A percentile compares a stretch with the other conserved stretches of the same genome.
Conservation (phyloP, 2,888 invertebrate species). For the Diloba caeruleocephala region DNA sequence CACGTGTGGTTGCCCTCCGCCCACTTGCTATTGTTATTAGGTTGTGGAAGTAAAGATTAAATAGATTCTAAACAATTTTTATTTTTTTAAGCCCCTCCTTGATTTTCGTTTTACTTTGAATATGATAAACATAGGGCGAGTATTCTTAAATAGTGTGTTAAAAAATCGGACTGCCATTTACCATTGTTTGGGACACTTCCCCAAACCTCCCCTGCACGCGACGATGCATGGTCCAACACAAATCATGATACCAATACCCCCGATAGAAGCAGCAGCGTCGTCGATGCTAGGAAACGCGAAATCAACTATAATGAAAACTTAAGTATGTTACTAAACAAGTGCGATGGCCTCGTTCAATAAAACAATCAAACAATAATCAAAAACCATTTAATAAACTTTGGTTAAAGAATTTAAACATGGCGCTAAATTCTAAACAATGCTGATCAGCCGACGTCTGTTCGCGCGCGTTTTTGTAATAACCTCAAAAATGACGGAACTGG, state of each 20-base stretch:
- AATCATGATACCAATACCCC: too few relatives aligned
- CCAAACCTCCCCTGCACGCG: too few relatives aligned
- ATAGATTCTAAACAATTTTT: neutral
- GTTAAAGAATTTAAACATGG: slow-evolving; percentile 80
- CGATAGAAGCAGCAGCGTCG: too few relatives aligned
- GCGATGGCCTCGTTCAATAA: slow-evolving; percentile 16
- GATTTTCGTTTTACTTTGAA: too few relatives aligned
- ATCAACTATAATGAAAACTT: too few relatives aligned
- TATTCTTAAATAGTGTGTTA: too few relatives aligned
- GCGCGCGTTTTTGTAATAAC: slow-evolving; percentile 53
- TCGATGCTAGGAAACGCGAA: too few relatives aligned
- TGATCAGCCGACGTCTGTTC: slow-evolving; percentile 47
- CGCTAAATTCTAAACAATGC: slow-evolving; percentile 77
- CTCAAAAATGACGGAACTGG: slow-evolving; percentile 53
- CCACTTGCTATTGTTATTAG: slow-evolving; percentile 19
- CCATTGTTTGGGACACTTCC: too few relatives aligned
- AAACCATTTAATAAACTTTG: slow-evolving; percentile 73
- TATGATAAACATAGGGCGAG: too few relatives aligned
- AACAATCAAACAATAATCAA: slow-evolving; percentile 53
- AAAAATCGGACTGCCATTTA: too few relatives aligned
- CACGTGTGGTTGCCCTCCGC: slow-evolving; percentile 16
- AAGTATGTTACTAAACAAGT: too few relatives aligned
- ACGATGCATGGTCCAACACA: too few relatives aligned
- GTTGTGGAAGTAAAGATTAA: neutral
- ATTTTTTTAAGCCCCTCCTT: neutral